Conservation (phyloP, 2,888 invertebrate species). For the Caenorhabditis sp. region DNA sequence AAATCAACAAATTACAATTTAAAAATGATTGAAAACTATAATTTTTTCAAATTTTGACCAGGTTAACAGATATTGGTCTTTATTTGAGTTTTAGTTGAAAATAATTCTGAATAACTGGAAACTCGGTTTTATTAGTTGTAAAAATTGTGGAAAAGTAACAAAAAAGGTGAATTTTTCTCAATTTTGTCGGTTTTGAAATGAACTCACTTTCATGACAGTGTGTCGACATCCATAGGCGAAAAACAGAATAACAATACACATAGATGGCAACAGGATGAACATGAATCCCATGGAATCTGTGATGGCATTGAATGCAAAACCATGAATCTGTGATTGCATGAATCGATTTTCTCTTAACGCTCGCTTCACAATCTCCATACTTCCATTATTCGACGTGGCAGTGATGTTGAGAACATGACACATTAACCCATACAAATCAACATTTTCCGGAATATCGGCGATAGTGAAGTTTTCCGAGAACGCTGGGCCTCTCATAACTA, state of each 20-base stretch:
- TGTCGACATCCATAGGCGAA: conserved; percentile 51
- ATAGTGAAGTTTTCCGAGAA: conserved; percentile 73
- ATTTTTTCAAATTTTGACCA: too few relatives aligned
- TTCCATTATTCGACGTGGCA: conserved; percentile 73
- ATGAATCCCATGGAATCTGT: conserved; percentile 51
- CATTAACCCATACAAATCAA: conserved; percentile 79
- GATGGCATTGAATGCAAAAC: conserved; percentile 32
- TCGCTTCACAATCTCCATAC: conserved; percentile 39
- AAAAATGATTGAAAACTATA: too few relatives aligned
- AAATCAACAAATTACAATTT: too few relatives aligned
- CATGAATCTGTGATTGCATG: conserved; percentile 7
- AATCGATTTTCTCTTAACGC: conserved; percentile 35
- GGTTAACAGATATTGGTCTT: too few relatives aligned
- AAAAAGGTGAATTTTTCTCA: not conserved
- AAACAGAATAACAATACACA: conserved; percentile 49
- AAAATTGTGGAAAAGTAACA: too few relatives aligned
- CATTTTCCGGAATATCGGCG: conserved; percentile 76
- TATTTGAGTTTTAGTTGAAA: too few relatives aligned
- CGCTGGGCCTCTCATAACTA: conserved; percentile 73
- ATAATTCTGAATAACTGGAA: too few relatives aligned
- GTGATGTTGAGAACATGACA: conserved; percentile 76
- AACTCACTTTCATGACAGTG: conserved; percentile 33
- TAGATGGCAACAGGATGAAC: conserved; percentile 48
- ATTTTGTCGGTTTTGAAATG: not conserved
- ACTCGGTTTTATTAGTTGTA: not conserved